Base-by-base conservation (phyloP, 2,797 vertebrate species). In the Urocyon cinereoargenteus region DNA sequence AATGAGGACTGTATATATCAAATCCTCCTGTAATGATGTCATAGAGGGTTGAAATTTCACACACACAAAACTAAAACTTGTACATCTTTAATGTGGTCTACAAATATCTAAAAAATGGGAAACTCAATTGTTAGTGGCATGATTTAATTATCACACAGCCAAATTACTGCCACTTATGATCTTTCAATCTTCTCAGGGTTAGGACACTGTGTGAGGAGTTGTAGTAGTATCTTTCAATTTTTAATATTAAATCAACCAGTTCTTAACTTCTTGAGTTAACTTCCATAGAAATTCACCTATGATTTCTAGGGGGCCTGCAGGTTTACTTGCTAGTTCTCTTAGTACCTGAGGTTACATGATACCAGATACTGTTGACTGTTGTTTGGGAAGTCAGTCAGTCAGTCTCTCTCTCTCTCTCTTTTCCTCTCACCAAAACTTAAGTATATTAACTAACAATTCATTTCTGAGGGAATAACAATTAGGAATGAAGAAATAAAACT, bases 61-160 rank as follows among this genome's bases (percentile, higher is more conserved):
- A 55, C 84, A 45, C 68, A 40, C 87, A 84, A 5, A 5, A 51
- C 9, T n/a, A 31, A 86, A 86, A 77, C 21, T 72, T 62, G 28
- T 78, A 31, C 1, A 64, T 22, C 84, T 86, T 73, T 53, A 15
- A 53, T 55, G 53, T n/a, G 10, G 24, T 86, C 59, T 90, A 7
- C 26, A 90, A 68, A 75, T 93, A 24, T 75, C 34, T 86, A 26
- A 75, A 18, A 84, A 84, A 92, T n/a, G 68, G 28, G 12, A 70
- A 61, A 91, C 49, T 93, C 57, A 92, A 18, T 77, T 86, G 59
- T 92, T 70, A 57, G 31, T 86, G 66, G n/a, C 31, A 36, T 82
- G 49, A 75, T 91, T 93, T 93, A 59, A 61, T 93, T 66, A 91
- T 79, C 70, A 88, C 53, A 73, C 7, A 49, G n/a, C 19, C 26